Base-by-base conservation (phyloP, 2,888 invertebrate species). In the Aspidiotus destructor region DNA sequence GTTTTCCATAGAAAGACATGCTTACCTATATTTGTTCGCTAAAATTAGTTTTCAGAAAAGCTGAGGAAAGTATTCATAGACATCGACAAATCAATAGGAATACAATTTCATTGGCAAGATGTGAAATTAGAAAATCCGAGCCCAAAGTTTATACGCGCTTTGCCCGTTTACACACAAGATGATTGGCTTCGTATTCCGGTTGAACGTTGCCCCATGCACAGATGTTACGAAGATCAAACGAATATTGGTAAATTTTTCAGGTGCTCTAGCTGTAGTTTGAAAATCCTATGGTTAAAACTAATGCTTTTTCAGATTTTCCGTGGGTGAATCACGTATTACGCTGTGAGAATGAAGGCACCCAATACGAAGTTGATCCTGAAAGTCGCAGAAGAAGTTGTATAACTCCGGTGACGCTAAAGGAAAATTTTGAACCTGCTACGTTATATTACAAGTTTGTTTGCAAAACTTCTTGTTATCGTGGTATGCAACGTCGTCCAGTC, bases 381-480 rank as follows among this genome's bases (percentile, higher is more conserved):
- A 71, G 70, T 15, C 65, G 42, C 5, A 65, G 71, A 68, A 64
- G 70, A 62, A 71, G 71, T 61, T 68, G 70, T 11, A 54, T 71
- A n/a, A 71, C 71, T 28, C 69, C 64, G 17, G 69, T 71, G 41
- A 54, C 57, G 28, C 64, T 69, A 11, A 62, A 60, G 13, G 53
- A 68, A 41, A 65, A 64, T 17, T 48, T 62, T 41, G 71, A 71
- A 42, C 52, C 28, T 28, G 68, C 60, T 7, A 60, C 28, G 48
- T 55, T 71, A 48, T 70, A 69, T 8, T 89, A 85, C 76, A 80
- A 83, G 75, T 89, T 90, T 75, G 82, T 84, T 67, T 91, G 91
- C 77, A 87, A 88, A 76, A 88, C 86, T 71, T 87, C 87, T 11
- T 92, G 92, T 76, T 81, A 83, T 0, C 83, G 85, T 0, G 90